These are phyloP conservation scores for Lasioglossum vierecki DNA, from an alignment of 2,888 invertebrate species.

Conservation along the genomic window DNA sequence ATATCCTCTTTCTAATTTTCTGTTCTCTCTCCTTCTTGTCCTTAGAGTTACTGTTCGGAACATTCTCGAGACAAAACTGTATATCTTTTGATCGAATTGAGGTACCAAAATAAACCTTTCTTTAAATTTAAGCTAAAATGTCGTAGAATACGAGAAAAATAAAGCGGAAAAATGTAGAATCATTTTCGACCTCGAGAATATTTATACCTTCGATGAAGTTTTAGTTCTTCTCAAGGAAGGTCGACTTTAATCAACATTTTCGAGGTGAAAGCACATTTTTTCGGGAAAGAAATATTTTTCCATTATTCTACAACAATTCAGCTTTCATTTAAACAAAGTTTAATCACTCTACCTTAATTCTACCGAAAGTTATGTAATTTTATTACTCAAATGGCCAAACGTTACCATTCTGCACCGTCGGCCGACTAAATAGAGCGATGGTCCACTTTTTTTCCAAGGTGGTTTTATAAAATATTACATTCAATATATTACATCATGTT, in stretches of 20 bases:
- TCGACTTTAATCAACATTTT: neutral
- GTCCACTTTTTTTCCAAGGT: neutral
- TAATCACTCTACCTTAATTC: neutral
- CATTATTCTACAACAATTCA: neutral
- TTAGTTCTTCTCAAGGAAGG: neutral
- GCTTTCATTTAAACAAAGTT: neutral
- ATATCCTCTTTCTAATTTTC: neutral
- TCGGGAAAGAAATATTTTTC: neutral
- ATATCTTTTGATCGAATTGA: neutral
- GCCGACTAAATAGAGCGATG: neutral
- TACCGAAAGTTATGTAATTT: neutral
- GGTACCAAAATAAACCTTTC: neutral
- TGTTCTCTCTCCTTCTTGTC: neutral
- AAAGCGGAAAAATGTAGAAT: neutral
- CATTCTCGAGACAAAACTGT: neutral
- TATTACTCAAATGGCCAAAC: neutral
- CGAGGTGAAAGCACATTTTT: neutral
- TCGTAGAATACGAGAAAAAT: neutral
- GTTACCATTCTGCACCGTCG: neutral
- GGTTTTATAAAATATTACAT: neutral
- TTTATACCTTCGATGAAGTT: neutral
- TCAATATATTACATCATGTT: too few species aligned
- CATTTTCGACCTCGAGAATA: neutral
- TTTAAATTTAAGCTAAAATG: neutral
- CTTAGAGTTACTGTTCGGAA: neutral